phyloP scores from a whole-genome alignment of 2,113 vertebrate genomes.

The Castor canadensis region DNA sequence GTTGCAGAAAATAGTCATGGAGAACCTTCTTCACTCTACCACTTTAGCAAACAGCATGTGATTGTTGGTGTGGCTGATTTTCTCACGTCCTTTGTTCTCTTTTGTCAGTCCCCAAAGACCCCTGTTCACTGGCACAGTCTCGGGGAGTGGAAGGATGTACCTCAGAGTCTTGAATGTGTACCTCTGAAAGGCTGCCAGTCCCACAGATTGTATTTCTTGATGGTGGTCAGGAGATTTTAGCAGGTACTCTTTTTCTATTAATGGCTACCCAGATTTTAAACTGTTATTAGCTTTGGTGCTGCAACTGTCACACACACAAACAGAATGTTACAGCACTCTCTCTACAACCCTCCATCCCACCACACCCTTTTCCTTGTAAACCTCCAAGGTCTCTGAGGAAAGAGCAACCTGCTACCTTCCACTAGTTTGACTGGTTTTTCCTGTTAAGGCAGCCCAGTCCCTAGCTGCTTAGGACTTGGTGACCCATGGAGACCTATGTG shows the following conservation, averaged over 20 bases:
- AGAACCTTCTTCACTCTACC: not conserved
- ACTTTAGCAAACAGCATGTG: not conserved
- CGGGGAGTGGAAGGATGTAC: not conserved
- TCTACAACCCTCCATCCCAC: not conserved
- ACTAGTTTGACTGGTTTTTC: slow-evolving; percentile 80
- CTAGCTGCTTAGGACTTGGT: slow-evolving; percentile 69
- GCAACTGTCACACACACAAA: not conserved
- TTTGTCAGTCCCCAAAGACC: not conserved
- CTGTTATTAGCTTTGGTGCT: not conserved
- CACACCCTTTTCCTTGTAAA: slow-evolving; percentile 21
- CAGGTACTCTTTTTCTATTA: not conserved
- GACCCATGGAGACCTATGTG: slow-evolving; percentile 71
- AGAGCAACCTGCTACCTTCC: slow-evolving; percentile 55
- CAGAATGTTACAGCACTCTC: not conserved
- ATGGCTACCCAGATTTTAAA: not conserved
- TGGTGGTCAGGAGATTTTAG: not conserved
- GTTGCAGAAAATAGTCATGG: not conserved
- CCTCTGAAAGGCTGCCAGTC: not conserved
- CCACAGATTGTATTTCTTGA: not conserved
- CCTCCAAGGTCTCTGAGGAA: slow-evolving; percentile 44
- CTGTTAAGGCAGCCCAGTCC: slow-evolving; percentile 55
- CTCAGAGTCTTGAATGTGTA: not conserved
- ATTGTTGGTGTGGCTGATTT: not conserved
- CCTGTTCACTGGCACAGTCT: not conserved
- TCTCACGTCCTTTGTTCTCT: not conserved